phyloP scores from a whole-genome alignment of 2,888 invertebrate genomes.

The Mesoligia furuncula region DNA sequence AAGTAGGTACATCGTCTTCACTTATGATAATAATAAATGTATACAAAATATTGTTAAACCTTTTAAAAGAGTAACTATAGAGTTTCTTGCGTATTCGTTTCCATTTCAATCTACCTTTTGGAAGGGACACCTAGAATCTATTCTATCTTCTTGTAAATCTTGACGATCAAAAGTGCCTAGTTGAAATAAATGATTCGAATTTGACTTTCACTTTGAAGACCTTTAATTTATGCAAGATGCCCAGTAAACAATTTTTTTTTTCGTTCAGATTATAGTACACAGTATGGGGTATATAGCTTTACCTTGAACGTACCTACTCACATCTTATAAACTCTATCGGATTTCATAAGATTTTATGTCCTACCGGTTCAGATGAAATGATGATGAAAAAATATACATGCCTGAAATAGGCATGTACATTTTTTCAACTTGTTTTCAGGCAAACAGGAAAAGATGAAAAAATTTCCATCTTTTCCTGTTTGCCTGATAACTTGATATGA shows the following conservation, averaged over 20 bases:
- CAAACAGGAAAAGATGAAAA: not conserved
- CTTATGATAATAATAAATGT: not conserved
- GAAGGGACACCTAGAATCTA: not conserved
- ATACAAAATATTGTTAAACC: not conserved
- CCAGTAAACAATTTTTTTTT: not conserved
- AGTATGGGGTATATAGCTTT: not conserved
- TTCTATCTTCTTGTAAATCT: not conserved
- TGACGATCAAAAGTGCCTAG: not conserved
- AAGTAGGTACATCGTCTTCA: not conserved
- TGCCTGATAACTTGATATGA: not conserved
- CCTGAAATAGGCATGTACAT: not conserved
- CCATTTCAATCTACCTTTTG: not conserved
- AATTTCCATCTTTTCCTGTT: not conserved
- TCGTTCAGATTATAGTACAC: not conserved
- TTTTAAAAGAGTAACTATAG: not conserved
- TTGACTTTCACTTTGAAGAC: not conserved
- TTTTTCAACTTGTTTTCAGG: not conserved
- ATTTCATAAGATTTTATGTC: conserved; percentile 24
- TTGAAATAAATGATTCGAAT: not conserved
- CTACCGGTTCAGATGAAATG: conserved; percentile 9
- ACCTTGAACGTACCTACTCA: not conserved
- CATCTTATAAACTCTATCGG: too few relatives aligned
- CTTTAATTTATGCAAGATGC: not conserved
- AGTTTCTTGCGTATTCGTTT: not conserved
- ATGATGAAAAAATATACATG: conserved; percentile 2